A percentile compares a stretch with the other conserved stretches of the same genome.
These are phyloP conservation scores for Syngnathus scovelli DNA, from an alignment of 2,113 vertebrate species.

Conservation along the genomic window DNA sequence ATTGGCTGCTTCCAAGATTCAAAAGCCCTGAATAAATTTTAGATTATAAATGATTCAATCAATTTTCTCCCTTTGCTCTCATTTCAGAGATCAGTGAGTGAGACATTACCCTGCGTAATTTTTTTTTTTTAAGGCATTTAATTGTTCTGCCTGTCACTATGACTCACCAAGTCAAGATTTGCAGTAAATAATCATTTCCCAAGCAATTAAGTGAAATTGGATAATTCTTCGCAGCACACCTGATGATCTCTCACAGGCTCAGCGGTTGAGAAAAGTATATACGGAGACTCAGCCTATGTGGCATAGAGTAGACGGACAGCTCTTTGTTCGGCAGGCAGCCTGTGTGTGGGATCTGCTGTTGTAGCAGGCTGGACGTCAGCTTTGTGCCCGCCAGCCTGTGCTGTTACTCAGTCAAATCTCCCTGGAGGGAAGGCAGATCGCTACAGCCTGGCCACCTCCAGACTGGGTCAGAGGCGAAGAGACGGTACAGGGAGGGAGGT, in stretches of 20 bases:
- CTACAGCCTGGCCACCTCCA: constrained; percentile 52
- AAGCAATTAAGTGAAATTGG: background rate
- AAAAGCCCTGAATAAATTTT: too few species aligned
- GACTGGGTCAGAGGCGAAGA: constrained; percentile 51
- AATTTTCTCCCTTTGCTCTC: too few species aligned
- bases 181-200: background rate
- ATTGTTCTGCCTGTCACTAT: background rate
- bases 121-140: background rate
- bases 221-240: background rate
- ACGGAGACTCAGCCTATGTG: constrained; percentile 35
- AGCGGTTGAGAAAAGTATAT: constrained; percentile 33
- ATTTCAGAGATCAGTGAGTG: too few species aligned
- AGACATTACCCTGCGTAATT: too few species aligned
- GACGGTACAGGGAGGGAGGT: constrained; percentile 47
- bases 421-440: constrained; percentile 33
- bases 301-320: constrained; percentile 11
- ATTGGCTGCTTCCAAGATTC: too few species aligned
- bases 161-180: background rate
- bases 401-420: constrained; percentile 45
- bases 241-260: background rate
- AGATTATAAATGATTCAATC: too few species aligned
- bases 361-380: constrained; percentile 50
- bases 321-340: constrained; percentile 43
- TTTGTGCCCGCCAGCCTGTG: constrained; percentile 32
- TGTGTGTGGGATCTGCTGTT: constrained; percentile 42